These are phyloP conservation scores for Oryctes rhinoceros DNA, from an alignment of 1,140 invertebrate species.

Conservation along the genomic window DNA sequence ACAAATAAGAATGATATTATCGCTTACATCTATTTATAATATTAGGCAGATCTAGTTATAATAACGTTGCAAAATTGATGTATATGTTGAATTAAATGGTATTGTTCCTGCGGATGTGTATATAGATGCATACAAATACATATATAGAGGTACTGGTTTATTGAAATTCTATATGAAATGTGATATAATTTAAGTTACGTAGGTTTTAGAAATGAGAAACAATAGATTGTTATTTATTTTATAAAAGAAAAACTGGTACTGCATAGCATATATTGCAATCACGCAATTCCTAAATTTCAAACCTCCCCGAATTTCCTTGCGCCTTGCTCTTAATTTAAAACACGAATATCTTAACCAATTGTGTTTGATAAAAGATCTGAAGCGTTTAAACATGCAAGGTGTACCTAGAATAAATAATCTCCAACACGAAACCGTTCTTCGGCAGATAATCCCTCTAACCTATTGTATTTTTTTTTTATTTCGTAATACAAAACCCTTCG, in stretches of 20 bases:
- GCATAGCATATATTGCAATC: constrained; percentile 15
- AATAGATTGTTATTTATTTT: constrained; percentile 44
- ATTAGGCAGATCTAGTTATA: background rate
- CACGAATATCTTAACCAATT: constrained; percentile 43
- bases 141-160: background rate
- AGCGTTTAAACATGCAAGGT: constrained; percentile 44
- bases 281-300: constrained; percentile 46
- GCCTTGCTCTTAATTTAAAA: constrained; percentile 13
- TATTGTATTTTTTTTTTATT: constrained; percentile 7
- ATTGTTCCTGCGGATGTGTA: constrained; percentile 43
- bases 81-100: constrained; percentile 21
- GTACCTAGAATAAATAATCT: constrained; percentile 45
- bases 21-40: background rate
- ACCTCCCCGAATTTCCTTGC: background rate
- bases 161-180: constrained; percentile 41
- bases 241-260: constrained; percentile 19
- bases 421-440: constrained; percentile 38
- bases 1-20: too few species aligned
- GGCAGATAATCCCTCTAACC: background rate
- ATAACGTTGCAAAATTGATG: constrained; percentile 41
- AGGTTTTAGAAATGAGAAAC: constrained; percentile 38
- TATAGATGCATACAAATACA: too few species aligned
- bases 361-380: constrained; percentile 45
- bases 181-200: constrained; percentile 49
- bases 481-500: background rate